Conservation (phyloP, 2,113 vertebrate species). For the Sardina pilchardus region DNA sequence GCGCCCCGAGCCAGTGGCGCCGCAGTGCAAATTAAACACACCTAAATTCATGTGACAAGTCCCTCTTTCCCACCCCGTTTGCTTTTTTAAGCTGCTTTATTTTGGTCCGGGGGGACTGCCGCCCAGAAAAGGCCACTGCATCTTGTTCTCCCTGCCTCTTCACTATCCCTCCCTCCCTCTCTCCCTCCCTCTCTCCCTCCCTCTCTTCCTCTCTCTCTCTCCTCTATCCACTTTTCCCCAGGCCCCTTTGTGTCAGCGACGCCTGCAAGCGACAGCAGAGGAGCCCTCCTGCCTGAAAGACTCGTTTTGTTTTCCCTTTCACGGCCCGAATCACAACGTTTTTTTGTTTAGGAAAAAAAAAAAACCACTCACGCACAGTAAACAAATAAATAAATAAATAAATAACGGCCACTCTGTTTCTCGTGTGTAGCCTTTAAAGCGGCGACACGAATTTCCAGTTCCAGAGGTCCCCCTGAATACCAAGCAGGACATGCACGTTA, state of each 20-base stretch:
- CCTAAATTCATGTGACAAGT: constrained; percentile 37
- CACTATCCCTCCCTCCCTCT: not conserved
- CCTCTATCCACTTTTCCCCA: not conserved
- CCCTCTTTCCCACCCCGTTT: not conserved
- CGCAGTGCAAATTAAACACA: constrained; percentile 1
- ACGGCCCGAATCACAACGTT: not conserved
- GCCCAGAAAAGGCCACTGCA: constrained; percentile 21
- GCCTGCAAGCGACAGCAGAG: not conserved
- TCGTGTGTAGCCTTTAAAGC: not conserved
- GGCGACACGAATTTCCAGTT: not conserved
- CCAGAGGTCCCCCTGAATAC: constrained; percentile 11
- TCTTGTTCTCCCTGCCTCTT: constrained; percentile 20
- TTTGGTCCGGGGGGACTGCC: not conserved
- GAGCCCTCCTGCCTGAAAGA: not conserved
- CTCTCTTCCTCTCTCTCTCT: not conserved
- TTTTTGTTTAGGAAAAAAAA: too few relatives aligned
- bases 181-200: not conserved
- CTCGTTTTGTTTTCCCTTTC: not conserved
- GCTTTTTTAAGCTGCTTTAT: not conserved
- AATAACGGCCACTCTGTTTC: not conserved
- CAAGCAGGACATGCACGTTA: not conserved
- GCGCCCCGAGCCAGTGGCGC: not conserved
- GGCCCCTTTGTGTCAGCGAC: not conserved
- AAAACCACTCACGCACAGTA: not conserved
- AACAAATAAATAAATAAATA: not conserved